Evolutionary conservation across 2,797 vertebrate species (phyloP), one percentile per base, ranked within the genome.

Genomic region (Nothura maculosa): DNA sequence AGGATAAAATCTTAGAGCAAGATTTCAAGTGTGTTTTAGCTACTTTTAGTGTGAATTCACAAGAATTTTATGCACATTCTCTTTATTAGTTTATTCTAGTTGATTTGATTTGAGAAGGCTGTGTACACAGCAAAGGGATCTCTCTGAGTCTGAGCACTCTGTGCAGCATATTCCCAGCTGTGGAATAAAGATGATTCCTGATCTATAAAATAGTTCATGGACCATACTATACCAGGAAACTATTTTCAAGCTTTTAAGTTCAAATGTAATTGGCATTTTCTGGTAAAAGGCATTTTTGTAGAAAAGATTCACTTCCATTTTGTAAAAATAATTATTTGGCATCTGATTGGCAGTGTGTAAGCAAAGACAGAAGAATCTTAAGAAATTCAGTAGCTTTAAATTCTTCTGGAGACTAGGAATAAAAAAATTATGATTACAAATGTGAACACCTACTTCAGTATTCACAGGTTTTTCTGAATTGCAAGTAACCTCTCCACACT

Each of bases 131-230:
- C 67, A 79, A 67, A 94, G 70, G 75, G 50, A 92, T 79, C 17
- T n/a, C 36, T n/a, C 45, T 48, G 43, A 81, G 42, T 76, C 77
- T 80, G 60, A 90, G 47, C 67, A 38, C 47, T 92, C 84, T 67
- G 61, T 24, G 6, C n/a, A 73, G 7, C 28, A 27, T 82, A 58
- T 80, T 94, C 40, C 60, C 85, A 91, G 57, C n/a, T 91, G 90
- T 63, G 64, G 84, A 75, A 90, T 58, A 91, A 80, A 93, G 87
- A 77, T 81, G 1, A 45, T 81, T 94, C 83, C 69, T 88, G 42
- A 92, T 82, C 78, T 84, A 43, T 83, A 72, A 89, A 87, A 81
- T 73, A 57, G 79, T 90, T 67, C 85, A 83, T 81, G 50, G 79
- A 74, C 12, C 14, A 38, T 28, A 45, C 45, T 47, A 21, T 66